Evolutionary conservation across 2,797 vertebrate genomes (phyloP).

Genomic region (Hyperoplus immaculatus): DNA sequence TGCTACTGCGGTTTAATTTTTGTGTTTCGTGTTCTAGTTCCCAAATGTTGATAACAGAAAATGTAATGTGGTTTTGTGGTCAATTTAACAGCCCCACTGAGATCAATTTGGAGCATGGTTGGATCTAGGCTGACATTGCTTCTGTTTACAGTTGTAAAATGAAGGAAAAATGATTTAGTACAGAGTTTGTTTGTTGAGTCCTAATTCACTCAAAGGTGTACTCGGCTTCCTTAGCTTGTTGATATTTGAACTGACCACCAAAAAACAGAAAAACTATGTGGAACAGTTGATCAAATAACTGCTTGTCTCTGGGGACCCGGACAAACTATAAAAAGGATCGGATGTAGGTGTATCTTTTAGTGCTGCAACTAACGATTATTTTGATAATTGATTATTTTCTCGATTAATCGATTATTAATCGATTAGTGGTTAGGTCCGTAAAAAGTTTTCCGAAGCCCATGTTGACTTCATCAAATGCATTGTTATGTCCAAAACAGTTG

Average conservation of each 20-base stretch:
- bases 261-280: slow-evolving; percentile 6
- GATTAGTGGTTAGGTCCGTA: too few relatives aligned
- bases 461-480: too few relatives aligned
- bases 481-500: too few relatives aligned
- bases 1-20: neutral
- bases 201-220: too few relatives aligned
- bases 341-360: slow-evolving; percentile 67
- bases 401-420: too few relatives aligned
- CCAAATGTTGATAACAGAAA: neutral
- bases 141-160: slow-evolving; percentile 3
- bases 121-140: neutral
- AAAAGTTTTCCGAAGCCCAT: too few relatives aligned
- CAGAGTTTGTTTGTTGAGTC: too few relatives aligned
- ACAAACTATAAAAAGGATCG: slow-evolving; percentile 71
- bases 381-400: too few relatives aligned
- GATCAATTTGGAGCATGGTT: neutral
- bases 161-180: neutral
- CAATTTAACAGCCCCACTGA: neutral
- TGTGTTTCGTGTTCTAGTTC: neutral
- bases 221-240: too few relatives aligned
- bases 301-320: slow-evolving; percentile 59
- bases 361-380: too few relatives aligned
- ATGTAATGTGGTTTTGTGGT: neutral
- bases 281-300: slow-evolving; percentile 59
- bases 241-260: too few relatives aligned